Percentiles rank a stretch among this genome's conserved stretches.
Evolutionary conservation across 2,113 vertebrate species (phyloP).

Genomic region (Amphilophus citrinellus): DNA sequence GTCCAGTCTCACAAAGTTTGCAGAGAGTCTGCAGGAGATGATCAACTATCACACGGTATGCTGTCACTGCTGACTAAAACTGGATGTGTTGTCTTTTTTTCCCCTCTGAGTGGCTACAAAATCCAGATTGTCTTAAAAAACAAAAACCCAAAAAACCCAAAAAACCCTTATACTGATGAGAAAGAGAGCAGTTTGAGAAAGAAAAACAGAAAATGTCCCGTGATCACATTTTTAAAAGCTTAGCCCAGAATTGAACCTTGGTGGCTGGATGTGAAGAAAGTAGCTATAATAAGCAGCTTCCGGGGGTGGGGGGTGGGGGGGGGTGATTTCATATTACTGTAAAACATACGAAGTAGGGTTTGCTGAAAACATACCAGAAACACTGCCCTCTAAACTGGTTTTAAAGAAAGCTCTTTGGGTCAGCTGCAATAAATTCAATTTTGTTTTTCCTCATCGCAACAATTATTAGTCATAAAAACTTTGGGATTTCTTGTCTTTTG

Average conservation of each 20-base stretch:
- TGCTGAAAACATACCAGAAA: slow-evolving; percentile 23
- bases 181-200: slow-evolving; percentile 18
- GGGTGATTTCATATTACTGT: slow-evolving; percentile 12
- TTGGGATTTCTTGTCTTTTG: background rate
- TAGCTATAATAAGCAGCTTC: background rate
- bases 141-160: no score
- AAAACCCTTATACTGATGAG: slow-evolving; percentile 23
- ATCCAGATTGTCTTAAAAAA: slow-evolving; percentile 13
- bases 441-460: background rate
- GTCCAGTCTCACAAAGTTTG: slow-evolving; percentile 94
- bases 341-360: slow-evolving; percentile 3
- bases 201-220: background rate
- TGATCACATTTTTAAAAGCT: background rate
- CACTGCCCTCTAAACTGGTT: slow-evolving; percentile 1
- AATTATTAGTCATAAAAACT: background rate
- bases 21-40: slow-evolving; percentile 97
- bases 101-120: slow-evolving; percentile 22
- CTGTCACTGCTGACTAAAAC: slow-evolving; percentile 59
- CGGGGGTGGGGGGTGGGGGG: background rate
- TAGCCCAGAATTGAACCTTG: background rate
- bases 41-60: slow-evolving; percentile 97
- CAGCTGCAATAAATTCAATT: background rate
- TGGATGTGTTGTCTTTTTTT: slow-evolving; percentile 17
- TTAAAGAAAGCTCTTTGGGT: slow-evolving; percentile 5
- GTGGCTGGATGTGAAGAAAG: background rate